phyloP scores from a whole-genome alignment of 1,140 invertebrate species.

The Colletes latitarsis region DNA sequence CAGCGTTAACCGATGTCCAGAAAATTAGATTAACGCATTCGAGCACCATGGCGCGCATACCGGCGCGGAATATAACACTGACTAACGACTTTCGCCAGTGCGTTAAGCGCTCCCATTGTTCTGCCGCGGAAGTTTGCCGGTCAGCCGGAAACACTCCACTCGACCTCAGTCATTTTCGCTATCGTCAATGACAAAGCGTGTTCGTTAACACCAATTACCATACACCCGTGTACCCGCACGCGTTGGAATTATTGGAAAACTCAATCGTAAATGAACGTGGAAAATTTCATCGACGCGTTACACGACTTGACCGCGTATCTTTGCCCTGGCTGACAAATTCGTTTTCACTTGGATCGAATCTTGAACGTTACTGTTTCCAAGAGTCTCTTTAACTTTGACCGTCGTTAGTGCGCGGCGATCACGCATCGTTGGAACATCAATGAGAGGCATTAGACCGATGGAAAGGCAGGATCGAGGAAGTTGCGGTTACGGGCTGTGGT shows the following conservation, averaged over 20 bases:
- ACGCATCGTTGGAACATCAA: constrained; percentile 54
- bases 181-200: constrained; percentile 66
- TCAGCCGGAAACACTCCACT: constrained; percentile 65
- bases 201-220: constrained; percentile 67
- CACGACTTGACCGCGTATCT: constrained; percentile 6
- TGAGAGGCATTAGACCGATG: constrained; percentile 54
- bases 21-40: constrained; percentile 65
- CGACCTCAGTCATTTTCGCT: constrained; percentile 64
- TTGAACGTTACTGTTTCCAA: constrained; percentile 24
- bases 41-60: constrained; percentile 41
- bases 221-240: constrained; percentile 41
- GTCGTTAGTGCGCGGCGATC: constrained; percentile 45
- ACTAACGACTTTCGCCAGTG: constrained; percentile 67
- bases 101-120: constrained; percentile 69
- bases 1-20: constrained; percentile 58
- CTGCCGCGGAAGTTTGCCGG: constrained; percentile 63
- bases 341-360: not conserved
- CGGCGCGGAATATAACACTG: constrained; percentile 59
- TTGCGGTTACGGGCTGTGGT: constrained; percentile 69
- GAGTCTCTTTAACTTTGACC: constrained; percentile 48
- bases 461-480: constrained; percentile 65
- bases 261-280: constrained; percentile 57
- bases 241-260: constrained; percentile 66
- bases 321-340: not conserved
- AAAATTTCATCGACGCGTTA: constrained; percentile 50